These are phyloP conservation scores for Matsumyia berberina DNA, from an alignment of 2,888 invertebrate genomes.

Conservation along the genomic window DNA sequence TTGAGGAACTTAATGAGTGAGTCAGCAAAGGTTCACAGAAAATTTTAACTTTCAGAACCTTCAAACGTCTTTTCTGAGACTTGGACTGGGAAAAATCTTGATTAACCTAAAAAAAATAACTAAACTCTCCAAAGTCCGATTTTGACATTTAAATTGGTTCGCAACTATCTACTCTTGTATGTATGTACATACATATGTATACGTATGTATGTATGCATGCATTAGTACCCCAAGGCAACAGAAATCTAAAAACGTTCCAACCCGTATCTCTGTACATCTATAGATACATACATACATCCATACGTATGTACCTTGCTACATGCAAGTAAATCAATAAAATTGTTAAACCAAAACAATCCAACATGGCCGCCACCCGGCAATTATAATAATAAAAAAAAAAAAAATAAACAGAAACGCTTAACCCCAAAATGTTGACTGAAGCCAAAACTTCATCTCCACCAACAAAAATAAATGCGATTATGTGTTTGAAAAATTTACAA, in stretches of 20 bases:
- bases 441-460: conserved; percentile 28
- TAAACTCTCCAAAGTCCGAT: too few relatives aligned
- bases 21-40: too few relatives aligned
- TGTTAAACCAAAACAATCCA: conserved; percentile 68
- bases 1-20: too few relatives aligned
- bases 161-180: too few relatives aligned
- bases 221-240: too few relatives aligned
- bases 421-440: conserved; percentile 33
- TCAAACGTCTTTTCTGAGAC: too few relatives aligned
- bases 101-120: too few relatives aligned
- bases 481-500: not conserved
- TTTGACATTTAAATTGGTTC: too few relatives aligned
- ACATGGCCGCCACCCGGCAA: conserved; percentile 74
- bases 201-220: not conserved
- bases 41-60: too few relatives aligned
- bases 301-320: conserved; percentile 24
- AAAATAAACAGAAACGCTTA: conserved; percentile 25
- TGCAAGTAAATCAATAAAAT: conserved; percentile 73
- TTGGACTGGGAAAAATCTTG: too few relatives aligned
- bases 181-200: conserved; percentile 14
- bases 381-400: conserved; percentile 39
- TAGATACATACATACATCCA: conserved; percentile 25
- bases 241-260: conserved; percentile 1
- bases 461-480: conserved; percentile 13
- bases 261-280: conserved; percentile 9